phyloP scores from a whole-genome alignment of 2,888 invertebrate species.

The Torymus aiolomorphi region DNA sequence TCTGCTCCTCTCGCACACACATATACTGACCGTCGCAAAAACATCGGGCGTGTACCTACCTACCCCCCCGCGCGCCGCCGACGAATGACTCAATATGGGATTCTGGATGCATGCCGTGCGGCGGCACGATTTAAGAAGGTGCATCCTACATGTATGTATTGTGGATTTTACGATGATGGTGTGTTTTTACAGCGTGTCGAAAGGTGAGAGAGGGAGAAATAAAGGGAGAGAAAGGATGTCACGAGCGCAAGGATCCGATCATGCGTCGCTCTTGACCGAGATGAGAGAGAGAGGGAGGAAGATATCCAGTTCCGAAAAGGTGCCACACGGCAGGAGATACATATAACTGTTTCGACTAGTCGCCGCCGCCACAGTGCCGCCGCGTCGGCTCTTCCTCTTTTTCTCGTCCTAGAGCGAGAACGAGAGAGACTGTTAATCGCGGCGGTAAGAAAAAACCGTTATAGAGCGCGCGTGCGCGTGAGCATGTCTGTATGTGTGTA shows the following conservation, averaged over 20 bases:
- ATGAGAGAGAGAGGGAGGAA: neutral
- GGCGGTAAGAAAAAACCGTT: constrained; percentile 69
- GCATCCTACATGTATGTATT: too few relatives aligned
- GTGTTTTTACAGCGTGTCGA: neutral
- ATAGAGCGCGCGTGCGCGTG: constrained; percentile 62
- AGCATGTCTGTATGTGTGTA: neutral
- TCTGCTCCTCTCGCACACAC: constrained; percentile 5
- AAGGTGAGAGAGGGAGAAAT: too few relatives aligned
- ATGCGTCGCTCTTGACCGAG: constrained; percentile 3
- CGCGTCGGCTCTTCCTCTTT: constrained; percentile 41
- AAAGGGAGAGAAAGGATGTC: neutral
- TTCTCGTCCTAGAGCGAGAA: constrained; percentile 65
- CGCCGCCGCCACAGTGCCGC: constrained; percentile 47
- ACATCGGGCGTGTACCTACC: constrained; percentile 56
- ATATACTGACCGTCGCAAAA: constrained; percentile 64
- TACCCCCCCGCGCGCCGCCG: neutral
- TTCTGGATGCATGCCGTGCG: too few relatives aligned
- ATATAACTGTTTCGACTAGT: constrained; percentile 65
- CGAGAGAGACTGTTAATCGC: constrained; percentile 63
- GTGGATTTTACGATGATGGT: too few relatives aligned
- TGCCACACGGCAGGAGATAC: constrained; percentile 5
- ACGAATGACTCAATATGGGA: too few relatives aligned
- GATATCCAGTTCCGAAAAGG: constrained; percentile 40
- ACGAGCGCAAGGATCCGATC: neutral
- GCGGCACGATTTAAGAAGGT: neutral